Evolutionary conservation across 2,113 vertebrate species (phyloP), one percentile per base, ranked within the genome.

Genomic region (Oenanthe oenanthe): DNA sequence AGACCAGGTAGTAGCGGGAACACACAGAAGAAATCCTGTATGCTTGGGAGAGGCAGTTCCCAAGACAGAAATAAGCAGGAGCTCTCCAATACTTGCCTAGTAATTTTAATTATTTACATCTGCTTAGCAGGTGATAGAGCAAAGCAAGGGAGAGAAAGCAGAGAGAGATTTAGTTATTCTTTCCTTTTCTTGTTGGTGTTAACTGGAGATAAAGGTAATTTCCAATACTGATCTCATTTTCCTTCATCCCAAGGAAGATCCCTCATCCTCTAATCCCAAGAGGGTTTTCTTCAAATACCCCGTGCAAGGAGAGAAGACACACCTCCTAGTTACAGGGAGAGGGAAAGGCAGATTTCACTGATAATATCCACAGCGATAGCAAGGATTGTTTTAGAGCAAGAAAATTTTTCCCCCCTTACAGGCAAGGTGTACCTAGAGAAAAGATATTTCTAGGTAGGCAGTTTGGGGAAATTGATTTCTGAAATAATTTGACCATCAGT

Each of bases 131-230:
- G 84, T 58, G 21, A n/a, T 73, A 92, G 53, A 50, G 57, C 36
- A 81, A 85, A 91, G 20, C 36, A 38, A 82, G 74, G 32, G 85
- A 66, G 67, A 85, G 70, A 89, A 67, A 65, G 58, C 54, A 74
- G 68, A 74, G 75, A 20, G 68, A 88, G 29, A 40, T 77, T 88
- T 78, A 88, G 89, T 4, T 77, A 4, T 73, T 76, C 14, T 92
- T 94, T 54, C 71, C 6, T 81, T 89, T 79, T 82, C 66, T 62
- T 75, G 54, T 84, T 95, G 83, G 42, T 92, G 26, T 80, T 79
- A 79, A 60, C 66, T 88, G 91, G 79, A 84, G 63, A 48, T 74
- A 96, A 92, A 93, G 68, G 72, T 89, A 84, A 87, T 91, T 96
- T 95, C 65, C 86, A 86, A 5, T 89, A 89, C 48, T 78, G 70